A percentile compares a stretch with the other conserved stretches of the same genome.
Evolutionary conservation across 2,888 invertebrate species (phyloP).

Genomic region (Acleris cristana): DNA sequence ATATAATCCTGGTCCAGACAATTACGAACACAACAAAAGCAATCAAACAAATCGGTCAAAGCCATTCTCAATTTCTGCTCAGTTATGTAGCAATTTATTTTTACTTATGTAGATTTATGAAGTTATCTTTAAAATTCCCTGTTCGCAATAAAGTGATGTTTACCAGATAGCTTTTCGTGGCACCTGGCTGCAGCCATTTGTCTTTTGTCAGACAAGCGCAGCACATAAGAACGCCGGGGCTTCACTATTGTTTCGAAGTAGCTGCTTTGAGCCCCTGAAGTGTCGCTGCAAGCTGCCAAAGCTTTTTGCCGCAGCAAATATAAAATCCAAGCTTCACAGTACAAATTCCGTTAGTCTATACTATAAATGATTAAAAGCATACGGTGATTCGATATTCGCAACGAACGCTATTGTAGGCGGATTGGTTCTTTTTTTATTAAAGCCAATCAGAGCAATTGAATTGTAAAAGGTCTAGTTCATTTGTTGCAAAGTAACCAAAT

Average conservation of each 20-base stretch:
- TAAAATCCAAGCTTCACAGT: background rate
- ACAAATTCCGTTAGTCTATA: background rate
- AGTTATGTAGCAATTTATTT: no score
- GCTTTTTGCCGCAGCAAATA: constrained; percentile 9
- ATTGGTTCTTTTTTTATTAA: background rate
- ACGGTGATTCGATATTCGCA: background rate
- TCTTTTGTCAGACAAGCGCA: constrained; percentile 27
- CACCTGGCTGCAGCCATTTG: constrained; percentile 16
- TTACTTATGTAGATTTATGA: no score
- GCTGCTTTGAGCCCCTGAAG: constrained; percentile 20
- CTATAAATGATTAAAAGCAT: background rate
- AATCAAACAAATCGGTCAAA: no score
- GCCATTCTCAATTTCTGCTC: no score
- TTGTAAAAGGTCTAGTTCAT: no score
- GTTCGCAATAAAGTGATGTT: no score
- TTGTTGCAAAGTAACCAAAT: no score
- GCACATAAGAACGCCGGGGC: constrained; percentile 18
- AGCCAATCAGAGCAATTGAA: no score
- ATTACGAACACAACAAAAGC: no score
- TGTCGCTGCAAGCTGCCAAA: constrained; percentile 8
- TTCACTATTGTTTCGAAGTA: constrained; percentile 28
- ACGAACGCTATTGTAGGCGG: background rate
- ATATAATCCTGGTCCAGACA: no score
- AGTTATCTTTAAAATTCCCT: no score
- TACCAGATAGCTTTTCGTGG: background rate